Conservation (phyloP, 64 coral and sea anemone species). For the Stichodactyla helianthus region DNA sequence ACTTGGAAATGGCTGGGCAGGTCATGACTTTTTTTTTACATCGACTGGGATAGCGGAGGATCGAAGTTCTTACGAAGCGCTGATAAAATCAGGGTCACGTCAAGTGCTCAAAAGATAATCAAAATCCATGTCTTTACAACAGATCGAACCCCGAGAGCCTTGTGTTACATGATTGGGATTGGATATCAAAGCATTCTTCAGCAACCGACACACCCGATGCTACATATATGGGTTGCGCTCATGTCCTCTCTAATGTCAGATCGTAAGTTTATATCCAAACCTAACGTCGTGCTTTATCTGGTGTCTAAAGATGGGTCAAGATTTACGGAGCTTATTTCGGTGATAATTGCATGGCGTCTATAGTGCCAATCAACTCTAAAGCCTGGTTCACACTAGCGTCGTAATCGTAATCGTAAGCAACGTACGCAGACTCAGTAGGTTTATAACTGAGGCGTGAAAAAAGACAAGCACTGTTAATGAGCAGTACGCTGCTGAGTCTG, state of each 20-base stretch:
- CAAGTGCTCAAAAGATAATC: not conserved
- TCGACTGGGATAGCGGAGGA: constrained; percentile 3
- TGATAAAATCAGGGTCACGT: not conserved
- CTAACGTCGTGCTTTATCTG: constrained; percentile 15
- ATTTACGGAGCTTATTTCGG: constrained; percentile 10
- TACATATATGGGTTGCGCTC: not conserved
- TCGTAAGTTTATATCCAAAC: not conserved
- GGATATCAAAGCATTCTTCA: constrained; percentile 4
- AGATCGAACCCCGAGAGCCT: not conserved
- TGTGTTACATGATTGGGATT: not conserved
- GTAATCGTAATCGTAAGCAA: too few species aligned
- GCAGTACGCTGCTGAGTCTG: too few species aligned
- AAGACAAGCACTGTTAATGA: too few species aligned
- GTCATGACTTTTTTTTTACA: not conserved
- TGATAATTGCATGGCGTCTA: not conserved
- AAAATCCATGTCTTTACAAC: constrained; percentile 4
- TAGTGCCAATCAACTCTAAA: not conserved
- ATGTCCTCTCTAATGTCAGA: not conserved
- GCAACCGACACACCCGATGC: not conserved
- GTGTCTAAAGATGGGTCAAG: constrained; percentile 3
- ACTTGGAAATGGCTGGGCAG: not conserved
- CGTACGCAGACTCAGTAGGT: too few species aligned
- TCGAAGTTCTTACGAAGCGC: not conserved
- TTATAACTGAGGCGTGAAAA: too few species aligned
- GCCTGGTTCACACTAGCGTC: too few species aligned